phyloP scores from a whole-genome alignment of 2,113 vertebrate species.

The Corynorhinus townsendii region DNA sequence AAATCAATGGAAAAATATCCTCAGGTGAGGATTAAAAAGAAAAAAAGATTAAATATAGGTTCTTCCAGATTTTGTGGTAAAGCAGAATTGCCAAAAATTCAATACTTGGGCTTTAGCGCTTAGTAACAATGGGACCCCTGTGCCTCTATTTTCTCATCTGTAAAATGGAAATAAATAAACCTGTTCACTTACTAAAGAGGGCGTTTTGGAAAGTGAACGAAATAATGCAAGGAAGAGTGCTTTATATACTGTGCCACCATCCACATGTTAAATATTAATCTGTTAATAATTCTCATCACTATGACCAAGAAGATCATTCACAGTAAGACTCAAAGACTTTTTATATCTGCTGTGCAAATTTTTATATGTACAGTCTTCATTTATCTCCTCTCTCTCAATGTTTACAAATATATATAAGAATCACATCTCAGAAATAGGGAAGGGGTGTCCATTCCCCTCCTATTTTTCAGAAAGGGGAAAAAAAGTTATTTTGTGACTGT shows the following conservation, averaged over 20 bases:
- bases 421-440: background rate
- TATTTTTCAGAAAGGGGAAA: background rate
- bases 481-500: background rate
- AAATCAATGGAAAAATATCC: too few species aligned
- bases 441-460: background rate
- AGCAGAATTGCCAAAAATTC: conserved; percentile 18
- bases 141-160: background rate
- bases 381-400: background rate
- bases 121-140: background rate
- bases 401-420: background rate
- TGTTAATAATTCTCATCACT: background rate
- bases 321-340: background rate
- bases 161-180: background rate
- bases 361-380: background rate
- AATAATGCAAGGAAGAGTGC: background rate
- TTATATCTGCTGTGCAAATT: background rate
- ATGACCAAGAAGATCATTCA: background rate
- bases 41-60: conserved; percentile 44
- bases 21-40: too few species aligned
- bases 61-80: conserved; percentile 68
- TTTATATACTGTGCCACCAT: background rate
- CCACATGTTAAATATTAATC: background rate
- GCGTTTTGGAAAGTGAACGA: background rate
- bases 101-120: background rate
- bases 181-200: background rate